Percentiles rank a stretch among this genome's conserved stretches.
Conservation (phyloP, 2,888 invertebrate species). For the Buathra laborator region DNA sequence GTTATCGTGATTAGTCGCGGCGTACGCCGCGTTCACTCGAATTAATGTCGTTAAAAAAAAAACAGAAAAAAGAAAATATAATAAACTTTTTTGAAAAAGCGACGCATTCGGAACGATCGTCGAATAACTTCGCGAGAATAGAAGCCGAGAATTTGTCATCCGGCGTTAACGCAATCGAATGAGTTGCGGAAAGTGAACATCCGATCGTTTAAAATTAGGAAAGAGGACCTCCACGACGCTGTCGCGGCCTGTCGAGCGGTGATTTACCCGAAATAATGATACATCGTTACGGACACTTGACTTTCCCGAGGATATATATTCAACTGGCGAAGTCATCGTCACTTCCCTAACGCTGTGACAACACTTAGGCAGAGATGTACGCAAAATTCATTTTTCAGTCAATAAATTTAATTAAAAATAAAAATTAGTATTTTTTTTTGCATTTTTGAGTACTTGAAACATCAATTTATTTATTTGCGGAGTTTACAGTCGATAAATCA, state of each 20-base stretch:
- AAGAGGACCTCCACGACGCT: not conserved
- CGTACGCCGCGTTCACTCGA: not conserved
- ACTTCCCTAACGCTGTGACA: not conserved
- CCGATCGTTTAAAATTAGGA: constrained; percentile 37
- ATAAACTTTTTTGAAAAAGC: not conserved
- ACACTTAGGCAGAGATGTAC: no score
- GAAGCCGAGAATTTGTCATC: constrained; percentile 45
- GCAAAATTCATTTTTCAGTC: no score
- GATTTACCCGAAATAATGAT: constrained; percentile 65
- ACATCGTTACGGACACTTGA: constrained; percentile 13
- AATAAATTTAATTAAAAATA: no score
- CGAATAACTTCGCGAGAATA: constrained; percentile 20
- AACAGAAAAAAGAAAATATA: not conserved
- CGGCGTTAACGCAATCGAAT: constrained; percentile 34
- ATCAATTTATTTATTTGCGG: no score
- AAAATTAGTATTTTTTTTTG: no score
- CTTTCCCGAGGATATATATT: not conserved
- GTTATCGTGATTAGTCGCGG: not conserved
- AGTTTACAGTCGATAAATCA: no score
- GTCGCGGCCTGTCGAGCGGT: constrained; percentile 18
- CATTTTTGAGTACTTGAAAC: no score
- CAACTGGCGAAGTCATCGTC: not conserved
- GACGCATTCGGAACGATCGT: not conserved
- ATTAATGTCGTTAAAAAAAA: not conserved
- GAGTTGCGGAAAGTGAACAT: constrained; percentile 16